A percentile compares a stretch with the other conserved stretches of the same genome.
These are phyloP conservation scores for Callipepla californica DNA, from an alignment of 2,113 vertebrate species.

Conservation along the genomic window DNA sequence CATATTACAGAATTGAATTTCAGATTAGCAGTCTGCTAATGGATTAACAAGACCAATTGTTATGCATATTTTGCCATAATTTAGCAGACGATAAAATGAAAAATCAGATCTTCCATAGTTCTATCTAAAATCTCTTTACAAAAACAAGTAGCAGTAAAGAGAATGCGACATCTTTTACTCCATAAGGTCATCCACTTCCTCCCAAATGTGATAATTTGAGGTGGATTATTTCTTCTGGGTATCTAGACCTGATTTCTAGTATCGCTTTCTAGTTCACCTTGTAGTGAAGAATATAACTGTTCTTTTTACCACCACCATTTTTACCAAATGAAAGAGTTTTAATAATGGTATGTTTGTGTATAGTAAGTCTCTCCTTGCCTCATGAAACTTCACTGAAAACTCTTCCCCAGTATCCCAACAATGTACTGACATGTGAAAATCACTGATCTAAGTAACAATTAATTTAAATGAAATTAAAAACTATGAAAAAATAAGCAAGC, in stretches of 20 bases:
- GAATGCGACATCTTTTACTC: background rate
- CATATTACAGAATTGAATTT: background rate
- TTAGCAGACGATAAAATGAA: background rate
- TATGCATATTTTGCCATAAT: background rate
- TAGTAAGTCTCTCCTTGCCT: background rate
- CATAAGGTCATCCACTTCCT: background rate
- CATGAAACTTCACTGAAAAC: background rate
- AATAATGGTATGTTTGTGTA: background rate
- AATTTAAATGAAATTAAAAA: conserved; percentile 52
- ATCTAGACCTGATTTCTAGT: background rate
- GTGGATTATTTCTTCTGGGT: background rate
- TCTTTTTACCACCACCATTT: background rate
- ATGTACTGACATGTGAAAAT: conserved; percentile 18
- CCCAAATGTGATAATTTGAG: background rate
- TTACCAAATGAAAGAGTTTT: background rate
- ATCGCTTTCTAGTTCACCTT: too few relatives aligned
- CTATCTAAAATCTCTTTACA: background rate
- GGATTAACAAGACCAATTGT: background rate
- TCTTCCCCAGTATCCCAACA: background rate
- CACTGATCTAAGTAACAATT: conserved; percentile 17
- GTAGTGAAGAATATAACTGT: background rate
- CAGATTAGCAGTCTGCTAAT: background rate
- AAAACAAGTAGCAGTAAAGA: background rate
- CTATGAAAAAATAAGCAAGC: background rate
- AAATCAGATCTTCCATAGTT: background rate